phyloP scores from a whole-genome alignment of 2,113 vertebrate species.

The Bujurquina vittata region DNA sequence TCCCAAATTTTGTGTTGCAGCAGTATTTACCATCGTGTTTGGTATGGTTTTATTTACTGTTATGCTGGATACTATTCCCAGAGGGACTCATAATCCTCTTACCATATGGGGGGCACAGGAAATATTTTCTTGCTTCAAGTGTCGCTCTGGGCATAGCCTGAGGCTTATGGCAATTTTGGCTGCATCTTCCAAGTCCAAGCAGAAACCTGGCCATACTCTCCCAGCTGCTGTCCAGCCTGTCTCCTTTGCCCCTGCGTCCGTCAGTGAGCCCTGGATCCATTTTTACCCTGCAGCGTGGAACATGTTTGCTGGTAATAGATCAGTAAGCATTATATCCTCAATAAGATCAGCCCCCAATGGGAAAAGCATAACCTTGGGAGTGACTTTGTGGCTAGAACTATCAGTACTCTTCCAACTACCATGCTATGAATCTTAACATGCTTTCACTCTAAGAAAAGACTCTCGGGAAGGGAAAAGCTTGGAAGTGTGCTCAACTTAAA shows the following conservation, averaged over 20 bases:
- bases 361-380: constrained; percentile 74
- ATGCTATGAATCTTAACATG: constrained; percentile 68
- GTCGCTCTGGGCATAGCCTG: constrained; percentile 62
- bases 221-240: constrained; percentile 39
- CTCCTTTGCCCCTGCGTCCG: constrained; percentile 25
- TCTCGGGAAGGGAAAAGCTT: background rate
- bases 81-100: constrained; percentile 63
- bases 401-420: constrained; percentile 49
- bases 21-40: constrained; percentile 50
- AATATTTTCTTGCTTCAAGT: constrained; percentile 60
- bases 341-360: constrained; percentile 64
- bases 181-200: constrained; percentile 34
- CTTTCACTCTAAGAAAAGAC: constrained; percentile 22
- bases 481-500: constrained; percentile 14
- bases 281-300: constrained; percentile 72
- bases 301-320: constrained; percentile 73
- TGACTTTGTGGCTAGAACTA: constrained; percentile 71
- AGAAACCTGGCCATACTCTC: constrained; percentile 33
- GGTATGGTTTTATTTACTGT: constrained; percentile 62
- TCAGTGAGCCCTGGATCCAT: constrained; percentile 50
- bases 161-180: constrained; percentile 65
- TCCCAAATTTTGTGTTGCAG: constrained; percentile 23
- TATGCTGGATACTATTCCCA: constrained; percentile 48
- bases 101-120: constrained; percentile 51
- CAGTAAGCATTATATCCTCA: constrained; percentile 68